Evolutionary conservation across 2,113 vertebrate genomes (phyloP), one percentile per base, ranked within the genome.

Genomic region (Campylomormyrus numenius): DNA sequence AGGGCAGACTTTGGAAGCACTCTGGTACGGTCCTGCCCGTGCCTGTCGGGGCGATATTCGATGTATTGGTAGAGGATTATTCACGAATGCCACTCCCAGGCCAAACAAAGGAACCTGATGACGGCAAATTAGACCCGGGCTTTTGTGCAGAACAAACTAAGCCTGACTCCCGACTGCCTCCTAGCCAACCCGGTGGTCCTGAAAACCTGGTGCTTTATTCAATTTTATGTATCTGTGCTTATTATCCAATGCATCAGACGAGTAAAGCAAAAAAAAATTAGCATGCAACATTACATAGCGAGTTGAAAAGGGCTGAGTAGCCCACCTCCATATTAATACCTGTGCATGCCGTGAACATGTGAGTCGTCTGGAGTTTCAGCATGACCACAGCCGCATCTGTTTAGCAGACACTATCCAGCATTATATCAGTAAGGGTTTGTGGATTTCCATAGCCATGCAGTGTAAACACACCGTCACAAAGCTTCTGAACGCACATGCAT

Each of bases 101-200:
- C 94, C 94, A 94, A 95, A 96, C 95, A 96, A 96, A 96, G 94
- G 95, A 92, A 95, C 93, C 94, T 95, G 95, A 96, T 96, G 96
- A 96, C 93, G 94, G 95, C 94, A 96, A 96, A 96, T 96, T 96
- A 95, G 95, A 93, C 94, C 92, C n/a, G 85, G 93, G 94, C 94
- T 95, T 96, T 95, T 94, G 93, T 95, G 91, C 92, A 93, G 95
- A 93, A 93, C 92, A 93, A 92, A 94, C 94, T 90, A 92, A 92
- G 91, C 94, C 91, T 93, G 94, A 93, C 89, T 92, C 93, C 92
- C 91, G 46, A 91, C 89, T 91, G 91, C 93, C 91, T 91, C 93
- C 94, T 93, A 48, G 74, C 92, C 91, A 91, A 95, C 95, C 92
- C 94, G 96, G 96, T 96, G 96, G 96, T 96, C 96, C 93, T 39